Percentiles rank a stretch among this genome's conserved stretches.
These are phyloP conservation scores for Hyposoter didymator DNA, from an alignment of 2,888 invertebrate species.

Conservation along the genomic window DNA sequence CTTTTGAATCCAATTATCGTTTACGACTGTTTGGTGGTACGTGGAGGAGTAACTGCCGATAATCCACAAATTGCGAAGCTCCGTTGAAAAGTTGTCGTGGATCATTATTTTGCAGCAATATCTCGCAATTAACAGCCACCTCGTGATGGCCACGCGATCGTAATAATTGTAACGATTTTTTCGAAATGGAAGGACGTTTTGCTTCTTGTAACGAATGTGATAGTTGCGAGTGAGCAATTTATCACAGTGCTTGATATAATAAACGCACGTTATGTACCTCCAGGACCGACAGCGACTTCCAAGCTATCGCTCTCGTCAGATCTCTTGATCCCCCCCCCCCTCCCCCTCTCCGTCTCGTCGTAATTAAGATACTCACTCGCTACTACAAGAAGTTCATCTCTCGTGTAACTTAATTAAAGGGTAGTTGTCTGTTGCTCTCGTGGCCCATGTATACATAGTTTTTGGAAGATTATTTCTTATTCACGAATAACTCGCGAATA, in stretches of 20 bases:
- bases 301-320: constrained; percentile 39
- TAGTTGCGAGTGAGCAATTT: constrained; percentile 50
- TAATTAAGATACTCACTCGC: constrained; percentile 48
- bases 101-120: not conserved
- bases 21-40: not conserved
- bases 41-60: not conserved
- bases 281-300: constrained; percentile 24
- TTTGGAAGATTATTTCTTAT: constrained; percentile 33
- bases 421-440: constrained; percentile 10
- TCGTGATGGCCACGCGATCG: constrained; percentile 51
- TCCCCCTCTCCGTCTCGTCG: constrained; percentile 13
- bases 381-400: constrained; percentile 36
- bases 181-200: constrained; percentile 26
- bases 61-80: not conserved
- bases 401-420: constrained; percentile 48
- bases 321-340: constrained; percentile 20
- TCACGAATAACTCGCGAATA: constrained; percentile 30
- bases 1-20: not conserved
- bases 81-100: not conserved
- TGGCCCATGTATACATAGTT: not conserved
- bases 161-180: constrained; percentile 60
- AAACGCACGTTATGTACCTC: constrained; percentile 28
- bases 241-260: constrained; percentile 45
- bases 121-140: constrained; percentile 23
- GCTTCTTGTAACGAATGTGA: constrained; percentile 53